Evolutionary conservation across 2,113 vertebrate species (phyloP).

Genomic region (Ptilorrhoa leucosticta): DNA sequence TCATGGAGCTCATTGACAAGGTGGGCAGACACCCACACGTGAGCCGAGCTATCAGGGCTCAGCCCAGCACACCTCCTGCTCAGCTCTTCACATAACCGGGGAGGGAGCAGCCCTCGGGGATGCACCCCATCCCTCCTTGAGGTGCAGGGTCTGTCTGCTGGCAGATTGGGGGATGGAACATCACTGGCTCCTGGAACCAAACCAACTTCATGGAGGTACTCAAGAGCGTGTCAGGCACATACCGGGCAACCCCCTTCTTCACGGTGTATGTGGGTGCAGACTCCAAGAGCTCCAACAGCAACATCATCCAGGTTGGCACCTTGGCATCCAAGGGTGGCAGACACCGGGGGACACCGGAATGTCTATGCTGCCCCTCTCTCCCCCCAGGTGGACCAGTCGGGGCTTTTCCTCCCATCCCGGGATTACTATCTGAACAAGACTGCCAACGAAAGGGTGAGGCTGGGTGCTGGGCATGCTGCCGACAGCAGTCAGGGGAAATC

Average conservation of each 20-base stretch:
- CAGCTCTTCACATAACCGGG: fast-evolving
- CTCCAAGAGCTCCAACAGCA: conserved; percentile 96
- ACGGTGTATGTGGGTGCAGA: conserved; percentile 88
- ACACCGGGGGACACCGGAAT: fast-evolving
- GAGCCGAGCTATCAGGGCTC: not conserved
- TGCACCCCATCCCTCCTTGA: not conserved
- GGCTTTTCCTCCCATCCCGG: conserved; percentile 92
- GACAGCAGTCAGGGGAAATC: not conserved
- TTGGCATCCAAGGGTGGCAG: fast-evolving
- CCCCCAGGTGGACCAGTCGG: conserved; percentile 91
- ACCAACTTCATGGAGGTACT: conserved; percentile 94
- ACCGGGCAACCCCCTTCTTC: conserved; percentile 91
- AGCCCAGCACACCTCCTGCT: fast-evolving
- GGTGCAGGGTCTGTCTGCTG: not conserved
- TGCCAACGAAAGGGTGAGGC: conserved; percentile 89
- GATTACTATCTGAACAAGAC: conserved; percentile 98
- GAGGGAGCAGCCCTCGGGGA: not conserved
- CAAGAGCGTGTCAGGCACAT: conserved; percentile 90
- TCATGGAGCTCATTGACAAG: conserved; percentile 91
- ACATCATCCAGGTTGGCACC: conserved; percentile 87
- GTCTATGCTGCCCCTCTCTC: not conserved
- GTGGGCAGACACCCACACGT: conserved; percentile 35
- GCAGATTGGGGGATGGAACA: conserved; percentile 94
- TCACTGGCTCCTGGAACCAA: conserved; percentile 90
- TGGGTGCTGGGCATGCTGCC: not conserved